Evolutionary conservation across 2,113 vertebrate genomes (phyloP).

Genomic region (Apaloderma vittatum): DNA sequence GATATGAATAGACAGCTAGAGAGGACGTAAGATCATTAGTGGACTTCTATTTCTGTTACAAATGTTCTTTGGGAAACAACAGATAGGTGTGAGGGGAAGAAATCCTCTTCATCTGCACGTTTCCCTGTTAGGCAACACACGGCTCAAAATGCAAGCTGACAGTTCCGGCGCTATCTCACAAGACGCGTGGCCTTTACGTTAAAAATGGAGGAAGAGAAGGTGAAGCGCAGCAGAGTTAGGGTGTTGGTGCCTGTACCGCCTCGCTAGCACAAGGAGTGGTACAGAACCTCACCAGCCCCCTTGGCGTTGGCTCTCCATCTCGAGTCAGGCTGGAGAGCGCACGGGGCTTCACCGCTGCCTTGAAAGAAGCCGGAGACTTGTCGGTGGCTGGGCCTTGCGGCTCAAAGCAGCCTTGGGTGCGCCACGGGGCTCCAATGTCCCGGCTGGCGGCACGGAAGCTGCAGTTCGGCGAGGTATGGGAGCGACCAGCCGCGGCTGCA

Average conservation of each 20-base stretch:
- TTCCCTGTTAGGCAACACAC: slow-evolving; percentile 32
- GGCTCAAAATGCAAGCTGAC: not conserved
- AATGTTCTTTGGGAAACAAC: slow-evolving; percentile 55
- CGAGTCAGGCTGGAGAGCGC: no score
- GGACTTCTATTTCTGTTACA: slow-evolving; percentile 58
- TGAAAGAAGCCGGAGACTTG: not conserved
- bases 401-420: not conserved
- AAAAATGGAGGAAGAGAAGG: not conserved
- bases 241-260: not conserved
- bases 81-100: slow-evolving; percentile 35
- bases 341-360: not conserved
- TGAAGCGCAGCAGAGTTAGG: not conserved
- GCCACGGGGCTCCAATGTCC: accelerated
- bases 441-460: not conserved
- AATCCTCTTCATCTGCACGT: slow-evolving; percentile 64
- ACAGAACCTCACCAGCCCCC: not conserved
- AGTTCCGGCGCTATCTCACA: not conserved
- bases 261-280: not conserved
- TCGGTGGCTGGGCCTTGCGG: not conserved
- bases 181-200: not conserved
- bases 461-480: not conserved
- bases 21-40: slow-evolving; percentile 59
- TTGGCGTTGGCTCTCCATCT: not conserved
- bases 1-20: slow-evolving; percentile 48
- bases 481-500: not conserved